Base-by-base conservation (phyloP, 2,113 vertebrate species). In the Maccullochella peelii region DNA sequence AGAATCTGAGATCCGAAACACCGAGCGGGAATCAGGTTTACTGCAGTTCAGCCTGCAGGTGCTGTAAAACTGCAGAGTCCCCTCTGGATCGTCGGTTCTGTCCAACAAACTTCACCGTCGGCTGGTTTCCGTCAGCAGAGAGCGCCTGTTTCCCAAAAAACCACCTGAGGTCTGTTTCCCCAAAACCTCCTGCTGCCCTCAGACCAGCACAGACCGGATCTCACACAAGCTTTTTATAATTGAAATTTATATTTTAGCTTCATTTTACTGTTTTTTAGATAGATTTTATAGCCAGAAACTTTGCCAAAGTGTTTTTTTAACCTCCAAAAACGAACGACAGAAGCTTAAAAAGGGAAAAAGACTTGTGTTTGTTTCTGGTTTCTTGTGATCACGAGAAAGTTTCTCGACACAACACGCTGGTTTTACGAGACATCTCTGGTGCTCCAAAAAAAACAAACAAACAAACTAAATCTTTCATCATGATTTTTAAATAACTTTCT, bases 1-100 rank as follows among this genome's bases (percentile, higher is more conserved):
- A 83, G 90, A 86, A 91, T 89, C 90, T 83, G 86, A 84, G 12
- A 83, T 82, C 75, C 59, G 5, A 20, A 36, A 1, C 15, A 16
- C 47, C 16, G 47, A 10, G 36, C 44, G 10, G 10, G 6, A 57
- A 61, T 30, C 15, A 18, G 6, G 15, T 3, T 33, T 33, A 38
- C 38, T 44, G 42, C 2, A 1, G 42, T 47, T 49, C 47, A 49
- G 47, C 6, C 47, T 9, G 21, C 62, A 67, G 47, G 33, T 47
- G 66, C 20, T 36, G 76, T n/a, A 25, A 62, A 71, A 21, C 33
- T 68, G n/a, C 21, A 68, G 4, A 9, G 8, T 20, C 27, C 12
- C 5, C 10, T 62, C 21, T 49, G 10, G 5, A 49, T 47, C 11
- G 20, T 49, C 4, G 68, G 33, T 49, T 58, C 59, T 89, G 91